phyloP scores from a whole-genome alignment of 1,140 invertebrate species.

The Brachionus calyciflorus region DNA sequence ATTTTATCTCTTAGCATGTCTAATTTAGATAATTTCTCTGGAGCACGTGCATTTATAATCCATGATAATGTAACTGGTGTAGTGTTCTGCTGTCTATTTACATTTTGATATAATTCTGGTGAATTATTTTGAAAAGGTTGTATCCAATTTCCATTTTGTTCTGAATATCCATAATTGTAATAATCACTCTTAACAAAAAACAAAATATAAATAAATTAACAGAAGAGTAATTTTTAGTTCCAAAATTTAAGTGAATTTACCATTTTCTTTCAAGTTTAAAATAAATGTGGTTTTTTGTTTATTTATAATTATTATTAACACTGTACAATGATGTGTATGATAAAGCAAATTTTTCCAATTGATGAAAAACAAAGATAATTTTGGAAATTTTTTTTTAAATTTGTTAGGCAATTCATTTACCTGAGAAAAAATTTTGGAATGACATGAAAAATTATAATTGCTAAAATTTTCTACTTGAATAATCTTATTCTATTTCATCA shows the following conservation, averaged over 20 bases:
- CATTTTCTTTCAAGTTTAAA: background rate
- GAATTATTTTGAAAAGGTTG: background rate
- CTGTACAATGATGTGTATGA: too few relatives aligned
- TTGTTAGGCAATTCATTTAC: too few relatives aligned
- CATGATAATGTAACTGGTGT: slow-evolving; percentile 24
- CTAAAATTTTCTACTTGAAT: too few relatives aligned
- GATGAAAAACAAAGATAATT: too few relatives aligned
- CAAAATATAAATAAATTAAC: too few relatives aligned
- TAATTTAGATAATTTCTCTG: slow-evolving; percentile 16
- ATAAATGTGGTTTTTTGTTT: too few relatives aligned
- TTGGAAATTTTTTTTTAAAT: too few relatives aligned
- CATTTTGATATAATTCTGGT: background rate
- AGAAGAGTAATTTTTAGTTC: background rate
- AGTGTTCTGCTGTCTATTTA: background rate
- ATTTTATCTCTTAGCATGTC: slow-evolving; percentile 5
- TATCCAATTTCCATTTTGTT: slow-evolving; percentile 29
- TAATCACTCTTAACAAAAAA: background rate
- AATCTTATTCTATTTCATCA: too few relatives aligned
- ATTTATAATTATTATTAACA: too few relatives aligned
- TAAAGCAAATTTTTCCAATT: too few relatives aligned
- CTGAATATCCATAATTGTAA: background rate
- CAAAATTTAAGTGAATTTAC: background rate
- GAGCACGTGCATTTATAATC: slow-evolving; percentile 7
- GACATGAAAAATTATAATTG: too few relatives aligned
- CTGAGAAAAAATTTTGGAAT: too few relatives aligned